A percentile compares a stretch with the other conserved stretches of the same genome.
Evolutionary conservation across 30 jellyfish, hydroid and myxozoan species (phyloP).

Genomic region (Chrysaora quinquecirrha): DNA sequence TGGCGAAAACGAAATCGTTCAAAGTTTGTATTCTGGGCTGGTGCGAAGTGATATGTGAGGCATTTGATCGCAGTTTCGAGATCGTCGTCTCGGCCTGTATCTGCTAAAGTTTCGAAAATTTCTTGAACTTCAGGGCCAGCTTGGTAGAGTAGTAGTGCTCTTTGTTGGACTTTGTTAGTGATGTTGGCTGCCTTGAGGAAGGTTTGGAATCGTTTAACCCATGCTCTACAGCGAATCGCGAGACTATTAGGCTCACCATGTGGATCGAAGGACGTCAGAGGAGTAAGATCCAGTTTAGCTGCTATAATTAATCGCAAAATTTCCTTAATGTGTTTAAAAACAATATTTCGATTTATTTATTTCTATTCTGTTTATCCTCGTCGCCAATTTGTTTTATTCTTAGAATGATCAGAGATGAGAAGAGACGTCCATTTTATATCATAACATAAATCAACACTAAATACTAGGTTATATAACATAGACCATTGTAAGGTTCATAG

Average conservation of each 20-base stretch:
- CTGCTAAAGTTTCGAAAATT: not conserved
- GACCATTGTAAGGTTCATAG: too few species aligned
- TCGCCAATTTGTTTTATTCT: slow-evolving; percentile 10
- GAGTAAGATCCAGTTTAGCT: slow-evolving; percentile 12
- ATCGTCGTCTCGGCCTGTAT: slow-evolving; percentile 25
- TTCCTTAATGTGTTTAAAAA: too few species aligned
- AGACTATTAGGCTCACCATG: slow-evolving; percentile 1
- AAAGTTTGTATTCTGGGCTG: slow-evolving; percentile 21
- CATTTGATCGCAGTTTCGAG: not conserved
- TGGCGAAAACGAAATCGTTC: slow-evolving; percentile 23
- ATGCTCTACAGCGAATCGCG: not conserved
- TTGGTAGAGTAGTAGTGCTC: slow-evolving; percentile 13
- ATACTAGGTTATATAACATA: too few species aligned
- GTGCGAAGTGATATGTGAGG: slow-evolving; percentile 20
- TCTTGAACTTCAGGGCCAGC: slow-evolving; percentile 19
- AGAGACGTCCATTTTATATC: too few species aligned
- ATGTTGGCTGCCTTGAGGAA: slow-evolving; percentile 10
- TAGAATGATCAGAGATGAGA: too few species aligned
- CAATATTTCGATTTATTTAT: too few species aligned
- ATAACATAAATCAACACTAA: too few species aligned
- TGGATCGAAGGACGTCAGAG: slow-evolving; percentile 13
- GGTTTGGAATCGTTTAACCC: slow-evolving; percentile 18
- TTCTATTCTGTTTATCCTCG: not conserved
- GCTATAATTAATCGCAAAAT: too few species aligned
- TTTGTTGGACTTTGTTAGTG: not conserved